Evolutionary conservation across 2,888 invertebrate species (phyloP), one percentile per base, ranked within the genome.

Genomic region (Rotaria socialis): DNA sequence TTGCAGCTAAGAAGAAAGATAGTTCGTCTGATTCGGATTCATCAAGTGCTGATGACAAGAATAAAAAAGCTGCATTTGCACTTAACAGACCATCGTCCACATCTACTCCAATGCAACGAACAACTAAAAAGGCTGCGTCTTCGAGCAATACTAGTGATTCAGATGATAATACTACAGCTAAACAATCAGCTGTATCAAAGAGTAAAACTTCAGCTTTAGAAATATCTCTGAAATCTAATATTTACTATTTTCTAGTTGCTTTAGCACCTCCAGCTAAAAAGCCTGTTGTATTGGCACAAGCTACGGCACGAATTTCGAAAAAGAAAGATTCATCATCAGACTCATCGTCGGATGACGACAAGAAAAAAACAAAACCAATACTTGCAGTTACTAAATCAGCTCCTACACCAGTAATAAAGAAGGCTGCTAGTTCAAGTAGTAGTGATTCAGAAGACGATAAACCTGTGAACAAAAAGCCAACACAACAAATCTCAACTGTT

Each of bases 281-380:
- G 50, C 41, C 84, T 43, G 35, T 35, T 14, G 55, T 47, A 50
- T 22, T n/a, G n/a, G 67, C 50, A 52, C 50, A 41, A 4, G 60
- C 16, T 35, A 24, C 24, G 2, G 35, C 67, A 27, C 8, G n/a
- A 43, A 67, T 67, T n/a, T 24, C 27, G 0, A n/a, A 55, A 24
- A 67, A 85, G 41, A 74, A 85, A 24, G 85, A 85, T 6, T 85
- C 85, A 14, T 50, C 50, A 50, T 50, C 50, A 50, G 50, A 50
- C 14, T 50, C 50, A 50, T 50, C 50, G 35, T 35, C 35, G 35
- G 35, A 35, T 14, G 50, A 50, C 14, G 50, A 50, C 14, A 14
- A 50, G 8, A 50, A 47, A 2, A 35, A 43, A 0, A 7, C 41
- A 43, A 80, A 60, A 55, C 47, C 55, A 16, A 3, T 27, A 11